A percentile compares a stretch with the other conserved stretches of the same genome.
These are phyloP conservation scores for Acridotheres tristis DNA, from an alignment of 2,797 vertebrate genomes.

Conservation along the genomic window DNA sequence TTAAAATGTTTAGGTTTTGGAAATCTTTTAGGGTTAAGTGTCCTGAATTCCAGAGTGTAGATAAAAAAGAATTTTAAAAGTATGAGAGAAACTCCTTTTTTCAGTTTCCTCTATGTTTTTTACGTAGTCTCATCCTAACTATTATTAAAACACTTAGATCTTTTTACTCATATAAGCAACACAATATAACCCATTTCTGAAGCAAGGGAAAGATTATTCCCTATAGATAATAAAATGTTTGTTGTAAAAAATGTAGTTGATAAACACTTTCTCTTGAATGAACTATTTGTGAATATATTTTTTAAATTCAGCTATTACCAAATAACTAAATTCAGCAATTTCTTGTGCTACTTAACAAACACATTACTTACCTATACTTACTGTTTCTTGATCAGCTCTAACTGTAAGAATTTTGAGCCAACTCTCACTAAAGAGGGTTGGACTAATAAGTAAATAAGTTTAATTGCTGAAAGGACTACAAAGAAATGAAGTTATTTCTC, in stretches of 20 bases:
- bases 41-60: not conserved
- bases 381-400: not conserved
- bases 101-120: not conserved
- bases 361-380: not conserved
- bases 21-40: not conserved
- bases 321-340: not conserved
- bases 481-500: not conserved
- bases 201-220: not conserved
- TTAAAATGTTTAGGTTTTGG: not conserved
- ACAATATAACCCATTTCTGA: not conserved
- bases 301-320: not conserved
- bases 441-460: not conserved
- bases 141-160: not conserved
- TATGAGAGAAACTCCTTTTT: not conserved
- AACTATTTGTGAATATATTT: not conserved
- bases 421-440: not conserved
- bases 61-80: not conserved
- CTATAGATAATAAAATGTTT: not conserved
- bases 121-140: not conserved
- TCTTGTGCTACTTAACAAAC: not conserved
- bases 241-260: not conserved
- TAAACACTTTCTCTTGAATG: not conserved
- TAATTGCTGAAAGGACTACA: not conserved
- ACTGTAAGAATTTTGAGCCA: not conserved
- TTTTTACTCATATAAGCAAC: not conserved